These are phyloP conservation scores for Panopea generosa DNA, from an alignment of 2,888 invertebrate species.

Conservation along the genomic window DNA sequence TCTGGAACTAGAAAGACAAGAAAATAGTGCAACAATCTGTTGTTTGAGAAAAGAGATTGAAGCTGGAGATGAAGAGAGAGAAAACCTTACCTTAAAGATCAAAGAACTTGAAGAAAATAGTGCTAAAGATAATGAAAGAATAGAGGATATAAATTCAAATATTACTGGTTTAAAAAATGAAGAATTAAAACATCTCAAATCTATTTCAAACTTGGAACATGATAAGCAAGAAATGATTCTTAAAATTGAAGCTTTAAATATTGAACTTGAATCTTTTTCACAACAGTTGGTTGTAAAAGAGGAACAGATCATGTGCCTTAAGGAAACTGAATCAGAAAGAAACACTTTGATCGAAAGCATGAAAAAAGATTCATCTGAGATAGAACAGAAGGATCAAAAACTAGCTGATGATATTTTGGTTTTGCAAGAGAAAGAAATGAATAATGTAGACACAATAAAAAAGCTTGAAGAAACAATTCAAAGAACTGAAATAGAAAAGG, in stretches of 20 bases:
- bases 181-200: background rate
- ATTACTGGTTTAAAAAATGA: conserved; percentile 10
- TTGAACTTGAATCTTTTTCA: no score
- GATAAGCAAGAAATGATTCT: conserved; percentile 5
- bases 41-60: background rate
- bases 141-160: conserved; percentile 10
- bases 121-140: conserved; percentile 14
- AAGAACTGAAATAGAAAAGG: conserved; percentile 46
- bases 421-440: conserved; percentile 41
- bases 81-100: conserved; percentile 7
- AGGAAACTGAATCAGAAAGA: no score
- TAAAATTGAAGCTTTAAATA: background rate
- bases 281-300: conserved; percentile 21
- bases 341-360: background rate
- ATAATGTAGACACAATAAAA: conserved; percentile 40
- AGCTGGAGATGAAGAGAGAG: conserved; percentile 5
- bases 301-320: background rate
- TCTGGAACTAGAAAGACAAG: conserved; percentile 39
- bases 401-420: conserved; percentile 38
- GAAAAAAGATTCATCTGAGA: conserved; percentile 14
- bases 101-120: conserved; percentile 7
- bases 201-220: conserved; percentile 18
- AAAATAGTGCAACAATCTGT: conserved; percentile 14
- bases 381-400: conserved; percentile 29
- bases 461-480: conserved; percentile 47